Base-by-base conservation (phyloP, 2,113 vertebrate species). In the Myrmophylax atrothorax region DNA sequence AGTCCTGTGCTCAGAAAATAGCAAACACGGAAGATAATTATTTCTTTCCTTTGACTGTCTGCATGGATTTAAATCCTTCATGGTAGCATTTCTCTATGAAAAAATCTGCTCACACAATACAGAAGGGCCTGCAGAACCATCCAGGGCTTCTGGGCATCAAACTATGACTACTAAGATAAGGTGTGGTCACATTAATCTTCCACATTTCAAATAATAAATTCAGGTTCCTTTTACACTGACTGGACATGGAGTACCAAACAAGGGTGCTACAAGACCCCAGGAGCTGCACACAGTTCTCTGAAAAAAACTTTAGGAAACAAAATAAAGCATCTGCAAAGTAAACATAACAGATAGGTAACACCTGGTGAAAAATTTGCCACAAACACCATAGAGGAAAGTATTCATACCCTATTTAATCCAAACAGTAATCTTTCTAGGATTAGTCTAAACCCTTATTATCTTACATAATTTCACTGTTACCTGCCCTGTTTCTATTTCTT, bases 181-280 rank as follows among this genome's bases (percentile, higher is more conserved):
- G 13, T 67, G 20, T 26, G 42, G 15, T 33, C 75, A 53, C 33
- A 52, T 18, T 25, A 10, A 38, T 26, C 35, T 26, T 73, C 55
- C 12, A 47, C 10, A 33, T 55, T 73, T 40, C n/a, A 53, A 50
- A 17, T 16, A 20, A 60, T 17, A 79, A 87, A 22, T 9, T 8
- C n/a, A 31, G 16, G 29, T n/a, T 79, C 49, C 40, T 26, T 10
- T 66, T 56, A 46, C 42, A 63, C 4, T 56, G 31, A 40, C 29
- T 31, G 12, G 22, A 55, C 13, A 7, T 0, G 2, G 50, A 24
- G 31, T 20, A 25, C 20, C 4, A 1, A 42, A 19, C 1, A 4
- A 0, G 4, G 8, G 4, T 58, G 14, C 25, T 55, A 6, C 8
- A 46, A 50, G 23, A 24, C 28, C 14, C 15, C 18, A 5, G 4